These are phyloP conservation scores for Rotaria socialis DNA, from an alignment of 2,888 invertebrate species.

Conservation along the genomic window DNA sequence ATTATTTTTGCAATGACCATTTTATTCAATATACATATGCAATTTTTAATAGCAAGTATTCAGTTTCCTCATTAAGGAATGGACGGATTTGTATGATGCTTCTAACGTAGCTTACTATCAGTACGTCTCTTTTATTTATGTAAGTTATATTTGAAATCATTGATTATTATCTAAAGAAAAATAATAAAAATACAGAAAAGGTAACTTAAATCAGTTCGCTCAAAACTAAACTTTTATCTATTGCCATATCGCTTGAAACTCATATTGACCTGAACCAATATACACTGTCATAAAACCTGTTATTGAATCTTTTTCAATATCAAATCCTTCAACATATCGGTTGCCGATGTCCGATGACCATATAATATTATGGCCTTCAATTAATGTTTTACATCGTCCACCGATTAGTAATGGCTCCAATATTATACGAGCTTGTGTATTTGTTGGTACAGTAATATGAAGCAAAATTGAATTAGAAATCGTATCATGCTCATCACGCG, in stretches of 20 bases:
- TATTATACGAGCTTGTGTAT: background rate
- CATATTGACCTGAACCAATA: conserved; percentile 20
- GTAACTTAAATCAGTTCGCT: too few relatives aligned
- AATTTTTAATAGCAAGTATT: too few relatives aligned
- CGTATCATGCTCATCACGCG: background rate
- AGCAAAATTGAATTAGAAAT: background rate
- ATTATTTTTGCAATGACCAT: too few relatives aligned
- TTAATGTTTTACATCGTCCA: background rate
- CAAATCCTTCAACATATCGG: background rate
- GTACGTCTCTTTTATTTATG: too few relatives aligned
- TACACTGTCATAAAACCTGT: background rate
- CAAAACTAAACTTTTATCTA: background rate
- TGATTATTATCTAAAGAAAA: too few relatives aligned
- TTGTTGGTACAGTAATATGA: background rate
- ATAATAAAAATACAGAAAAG: too few relatives aligned
- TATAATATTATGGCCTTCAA: background rate
- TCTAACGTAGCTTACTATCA: too few relatives aligned
- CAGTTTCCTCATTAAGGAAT: too few relatives aligned
- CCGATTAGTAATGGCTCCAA: conserved; percentile 5
- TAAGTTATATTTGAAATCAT: too few relatives aligned
- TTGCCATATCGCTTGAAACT: background rate
- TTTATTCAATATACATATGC: too few relatives aligned
- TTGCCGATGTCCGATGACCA: background rate
- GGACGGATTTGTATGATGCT: too few relatives aligned
- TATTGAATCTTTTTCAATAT: background rate